Base-by-base conservation (phyloP, 2,113 vertebrate species). In the Lathamus discolor region DNA sequence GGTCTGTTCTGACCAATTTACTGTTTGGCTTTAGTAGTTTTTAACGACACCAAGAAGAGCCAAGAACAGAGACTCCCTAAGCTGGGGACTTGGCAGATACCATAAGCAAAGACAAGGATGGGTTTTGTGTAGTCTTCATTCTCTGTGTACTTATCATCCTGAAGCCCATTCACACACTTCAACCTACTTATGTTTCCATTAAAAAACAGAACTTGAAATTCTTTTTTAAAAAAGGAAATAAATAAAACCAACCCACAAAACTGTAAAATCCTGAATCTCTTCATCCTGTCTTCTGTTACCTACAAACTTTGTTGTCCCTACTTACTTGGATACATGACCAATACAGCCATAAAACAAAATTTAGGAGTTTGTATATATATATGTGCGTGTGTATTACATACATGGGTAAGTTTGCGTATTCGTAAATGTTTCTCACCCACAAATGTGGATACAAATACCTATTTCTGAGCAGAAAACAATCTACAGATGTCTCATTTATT, bases 31-130 rank as follows among this genome's bases (percentile, higher is more conserved):
- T 90, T 68, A 10, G 7, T 27, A n/a, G 46, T 27, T 80, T 88
- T 73, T 68, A 95, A 39, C 20, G 33, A 86, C 63, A 91, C 20
- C 10, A 54, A 23, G 43, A 69, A 77, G 68, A 83, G 69, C 64
- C 64, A 67, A 75, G 66, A 92, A 76, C 7, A 86, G 72, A 74
- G 27, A 48, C 29, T 44, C 16, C 7, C 67, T 69, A 51, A 94
- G 76, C 43, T 72, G 62, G 76, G 92, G 90, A 55, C 33, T 57
- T 93, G 69, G 83, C 69, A 88, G 61, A 62, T 83, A 68, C 41
- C 33, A 29, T 7, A 84, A 92, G 46, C 35, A 86, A 81, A 92
- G 37, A 51, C 0, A 3, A 84, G 1, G 7, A 87, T 16, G 29
- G 7, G 19, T 35, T 83, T 78, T 78, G 17, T n/a, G 35, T 13